phyloP scores from a whole-genome alignment of 2,113 vertebrate species.

The Trinectes maculatus region DNA sequence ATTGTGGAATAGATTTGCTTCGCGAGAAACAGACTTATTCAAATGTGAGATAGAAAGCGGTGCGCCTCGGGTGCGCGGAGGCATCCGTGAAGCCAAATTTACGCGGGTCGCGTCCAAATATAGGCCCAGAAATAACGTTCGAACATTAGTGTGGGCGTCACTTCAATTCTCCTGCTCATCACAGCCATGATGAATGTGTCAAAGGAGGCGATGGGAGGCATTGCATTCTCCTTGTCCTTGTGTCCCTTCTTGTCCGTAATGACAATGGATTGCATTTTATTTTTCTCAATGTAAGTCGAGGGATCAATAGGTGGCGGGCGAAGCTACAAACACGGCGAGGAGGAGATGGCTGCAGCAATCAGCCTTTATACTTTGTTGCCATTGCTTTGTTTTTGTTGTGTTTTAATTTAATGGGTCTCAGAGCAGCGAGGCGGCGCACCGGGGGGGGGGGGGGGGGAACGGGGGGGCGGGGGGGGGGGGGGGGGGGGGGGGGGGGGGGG shows the following conservation, averaged over 20 bases:
- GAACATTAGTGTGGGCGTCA: slow-evolving; percentile 62
- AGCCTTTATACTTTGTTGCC: slow-evolving; percentile 19
- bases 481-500: slow-evolving; percentile 7
- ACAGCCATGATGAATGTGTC: slow-evolving; percentile 61
- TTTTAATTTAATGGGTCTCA: slow-evolving; percentile 10
- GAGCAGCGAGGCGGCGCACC: slow-evolving; percentile 28
- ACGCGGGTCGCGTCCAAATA: slow-evolving; percentile 67
- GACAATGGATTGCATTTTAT: slow-evolving; percentile 57
- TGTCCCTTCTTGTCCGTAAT: slow-evolving; percentile 52
- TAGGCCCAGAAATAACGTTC: slow-evolving; percentile 69
- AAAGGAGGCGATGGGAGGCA: slow-evolving; percentile 50
- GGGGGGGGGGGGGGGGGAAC: slow-evolving; percentile 16
- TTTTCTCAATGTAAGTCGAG: slow-evolving; percentile 46
- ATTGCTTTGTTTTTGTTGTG: background rate
- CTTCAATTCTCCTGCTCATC: slow-evolving; percentile 48
- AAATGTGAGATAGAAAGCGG: slow-evolving; percentile 64
- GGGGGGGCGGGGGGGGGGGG: slow-evolving; percentile 18
- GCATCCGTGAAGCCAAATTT: slow-evolving; percentile 66
- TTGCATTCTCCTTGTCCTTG: slow-evolving; percentile 65
- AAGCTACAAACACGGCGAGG: background rate
- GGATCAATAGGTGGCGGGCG: slow-evolving; percentile 36
- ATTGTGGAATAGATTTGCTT: slow-evolving; percentile 83
- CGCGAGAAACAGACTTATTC: slow-evolving; percentile 75
- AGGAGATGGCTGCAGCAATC: slow-evolving; percentile 21
- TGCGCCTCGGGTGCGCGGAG: slow-evolving; percentile 68